A percentile compares a stretch with the other conserved stretches of the same genome.
phyloP scores from a whole-genome alignment of 1,140 invertebrate species.

The Drepana arcuata region DNA sequence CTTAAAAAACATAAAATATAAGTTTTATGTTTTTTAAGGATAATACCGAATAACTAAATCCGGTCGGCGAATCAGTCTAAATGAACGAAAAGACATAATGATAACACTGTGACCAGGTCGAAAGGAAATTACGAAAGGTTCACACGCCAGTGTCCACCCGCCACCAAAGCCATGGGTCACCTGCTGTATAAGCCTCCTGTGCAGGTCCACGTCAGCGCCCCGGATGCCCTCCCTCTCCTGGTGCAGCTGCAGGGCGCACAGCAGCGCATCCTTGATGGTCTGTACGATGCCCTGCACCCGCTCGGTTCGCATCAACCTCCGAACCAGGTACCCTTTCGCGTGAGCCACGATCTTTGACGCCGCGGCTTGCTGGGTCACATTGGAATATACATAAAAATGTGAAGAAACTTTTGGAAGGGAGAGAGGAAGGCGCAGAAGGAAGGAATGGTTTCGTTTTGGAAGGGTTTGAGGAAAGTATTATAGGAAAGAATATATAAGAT shows the following conservation, averaged over 20 bases:
- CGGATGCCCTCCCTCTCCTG: constrained; percentile 75
- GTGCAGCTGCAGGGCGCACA: constrained; percentile 83
- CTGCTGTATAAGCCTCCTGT: constrained; percentile 76
- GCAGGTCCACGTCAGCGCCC: constrained; percentile 76
- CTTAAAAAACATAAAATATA: too few relatives aligned
- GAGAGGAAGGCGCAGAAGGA: too few relatives aligned
- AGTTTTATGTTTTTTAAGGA: too few relatives aligned
- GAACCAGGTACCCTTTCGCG: constrained; percentile 84
- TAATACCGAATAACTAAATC: too few relatives aligned
- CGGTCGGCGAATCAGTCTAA: too few relatives aligned
- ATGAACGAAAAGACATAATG: too few relatives aligned
- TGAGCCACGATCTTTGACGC: constrained; percentile 80
- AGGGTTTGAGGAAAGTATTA: not conserved
- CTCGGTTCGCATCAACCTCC: constrained; percentile 84
- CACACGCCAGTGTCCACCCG: too few relatives aligned
- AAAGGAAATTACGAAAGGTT: too few relatives aligned
- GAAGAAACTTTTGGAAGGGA: too few relatives aligned
- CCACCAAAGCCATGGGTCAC: constrained; percentile 33
- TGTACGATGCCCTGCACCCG: constrained; percentile 85
- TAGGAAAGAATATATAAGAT: not conserved
- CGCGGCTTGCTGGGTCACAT: constrained; percentile 76
- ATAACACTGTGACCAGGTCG: too few relatives aligned
- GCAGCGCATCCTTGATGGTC: constrained; percentile 83
- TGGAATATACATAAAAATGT: constrained; percentile 40
- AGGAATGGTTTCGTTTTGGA: too few relatives aligned